Conservation (phyloP, 1,140 invertebrate genomes). For the Ceratina japonica region DNA sequence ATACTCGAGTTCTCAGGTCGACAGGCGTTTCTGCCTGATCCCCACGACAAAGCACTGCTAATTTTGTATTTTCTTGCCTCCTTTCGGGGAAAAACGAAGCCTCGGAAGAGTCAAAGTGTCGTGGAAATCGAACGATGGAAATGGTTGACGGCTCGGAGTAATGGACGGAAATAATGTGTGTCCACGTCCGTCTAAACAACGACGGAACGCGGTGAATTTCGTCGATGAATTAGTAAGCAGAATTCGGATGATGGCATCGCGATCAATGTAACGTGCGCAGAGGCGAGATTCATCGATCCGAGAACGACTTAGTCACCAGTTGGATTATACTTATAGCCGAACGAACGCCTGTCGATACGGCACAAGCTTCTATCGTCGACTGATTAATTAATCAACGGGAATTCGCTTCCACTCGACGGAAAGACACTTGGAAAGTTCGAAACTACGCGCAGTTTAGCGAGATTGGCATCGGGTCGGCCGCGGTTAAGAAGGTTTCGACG, state of each 20-base stretch:
- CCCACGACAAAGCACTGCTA: background rate
- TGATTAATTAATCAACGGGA: constrained; percentile 30
- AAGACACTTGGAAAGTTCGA: background rate
- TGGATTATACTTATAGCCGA: constrained; percentile 31
- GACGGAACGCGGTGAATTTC: constrained; percentile 36
- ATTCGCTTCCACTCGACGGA: background rate
- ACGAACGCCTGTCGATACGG: constrained; percentile 16
- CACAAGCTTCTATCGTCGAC: constrained; percentile 7
- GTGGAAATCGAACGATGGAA: background rate
- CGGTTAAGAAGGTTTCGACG: background rate
- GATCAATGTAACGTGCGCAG: constrained; percentile 46
- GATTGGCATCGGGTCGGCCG: too few species aligned
- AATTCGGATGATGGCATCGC: constrained; percentile 32
- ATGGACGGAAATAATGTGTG: constrained; percentile 9
- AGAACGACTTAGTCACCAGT: constrained; percentile 22
- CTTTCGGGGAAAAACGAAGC: background rate
- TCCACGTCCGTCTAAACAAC: constrained; percentile 18
- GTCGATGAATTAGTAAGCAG: constrained; percentile 51
- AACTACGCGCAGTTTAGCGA: background rate
- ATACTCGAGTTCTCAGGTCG: constrained; percentile 8
- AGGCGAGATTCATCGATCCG: constrained; percentile 39
- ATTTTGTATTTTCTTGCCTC: background rate
- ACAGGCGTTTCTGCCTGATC: background rate
- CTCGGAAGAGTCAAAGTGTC: background rate
- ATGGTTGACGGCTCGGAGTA: too few species aligned